phyloP scores from a whole-genome alignment of 2,113 vertebrate genomes.

The Sitta europaea region DNA sequence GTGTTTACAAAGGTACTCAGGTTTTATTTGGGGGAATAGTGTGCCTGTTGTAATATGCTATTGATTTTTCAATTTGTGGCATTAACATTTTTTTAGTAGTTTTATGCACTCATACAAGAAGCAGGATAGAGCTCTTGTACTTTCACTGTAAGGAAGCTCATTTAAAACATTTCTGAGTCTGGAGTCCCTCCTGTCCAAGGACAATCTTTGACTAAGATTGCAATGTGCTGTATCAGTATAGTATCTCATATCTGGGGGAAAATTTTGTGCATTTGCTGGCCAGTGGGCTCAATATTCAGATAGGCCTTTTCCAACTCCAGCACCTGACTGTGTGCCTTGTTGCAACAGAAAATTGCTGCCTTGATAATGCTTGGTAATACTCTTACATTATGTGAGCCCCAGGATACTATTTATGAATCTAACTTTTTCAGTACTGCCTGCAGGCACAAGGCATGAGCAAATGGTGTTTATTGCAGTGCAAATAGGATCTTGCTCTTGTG shows the following conservation, averaged over 20 bases:
- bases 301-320: not conserved
- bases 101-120: not conserved
- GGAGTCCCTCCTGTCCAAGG: not conserved
- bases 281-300: constrained; percentile 21
- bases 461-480: constrained; percentile 64
- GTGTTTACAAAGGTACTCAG: not conserved
- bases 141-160: not conserved
- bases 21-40: not conserved
- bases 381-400: constrained; percentile 48
- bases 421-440: constrained; percentile 50
- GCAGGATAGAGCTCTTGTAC: not conserved
- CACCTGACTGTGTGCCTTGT: constrained; percentile 11
- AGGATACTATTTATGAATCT: constrained; percentile 46
- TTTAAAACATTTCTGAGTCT: constrained; percentile 17
- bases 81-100: constrained; percentile 26
- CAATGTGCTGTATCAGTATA: not conserved
- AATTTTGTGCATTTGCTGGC: not conserved
- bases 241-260: constrained; percentile 31
- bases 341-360: constrained; percentile 41
- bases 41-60: not conserved
- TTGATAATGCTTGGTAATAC: constrained; percentile 59
- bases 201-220: constrained; percentile 24
- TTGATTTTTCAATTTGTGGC: constrained; percentile 21
- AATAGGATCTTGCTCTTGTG: constrained; percentile 52
- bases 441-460: constrained; percentile 46